Evolutionary conservation across 2,797 vertebrate genomes (phyloP), one percentile per base, ranked within the genome.

Genomic region (Xiphophorus birchmanni): DNA sequence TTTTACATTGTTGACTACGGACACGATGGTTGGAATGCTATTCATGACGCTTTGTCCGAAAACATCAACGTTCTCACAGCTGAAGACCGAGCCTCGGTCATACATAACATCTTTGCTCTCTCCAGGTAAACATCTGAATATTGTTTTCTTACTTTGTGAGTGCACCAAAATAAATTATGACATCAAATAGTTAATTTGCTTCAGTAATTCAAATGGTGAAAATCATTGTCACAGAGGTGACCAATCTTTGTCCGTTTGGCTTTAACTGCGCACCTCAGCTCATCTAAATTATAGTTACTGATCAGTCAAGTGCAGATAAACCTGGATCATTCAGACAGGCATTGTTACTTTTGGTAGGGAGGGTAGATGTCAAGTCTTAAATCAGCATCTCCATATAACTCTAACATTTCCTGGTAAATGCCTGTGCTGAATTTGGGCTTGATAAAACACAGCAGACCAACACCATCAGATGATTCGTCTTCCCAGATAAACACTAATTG

Each of bases 1-100:
- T 99, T 97, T 94, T 99, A 99, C 85, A 88, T 99, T 10, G 98
- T 99, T 32, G 86, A 99, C 82, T 99, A 99, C 54, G 95, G 91
- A 75, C 82, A 94, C 0, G 87, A 95, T 0, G 96, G 96, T 79
- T 99, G 97, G 97, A 74, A 56, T 3, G 92, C 84, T 0, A 93
- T 99, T 7, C 95, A 88, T 80, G 48, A 89, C 0, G 96, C 96
- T 32, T 76, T 99, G 88, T 91, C 89, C 72, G 83, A 29, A 48
- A 89, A 97, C 17, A 90, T 95, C 67, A 89, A 81, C 3, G 92
- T 96, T 82, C 90, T 99, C 40, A 92, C 96, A 52, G 87, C 92
- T n/a, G 96, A 95, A 82, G 98, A 99, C 90, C 96, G 97, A 87
- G 97, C 97, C 7, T 97, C 95, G 48, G 96, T 99, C 76, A 97